Evolutionary conservation across 2,888 invertebrate species (phyloP), one percentile per base, ranked within the genome.

Genomic region (Agrotis segetum): DNA sequence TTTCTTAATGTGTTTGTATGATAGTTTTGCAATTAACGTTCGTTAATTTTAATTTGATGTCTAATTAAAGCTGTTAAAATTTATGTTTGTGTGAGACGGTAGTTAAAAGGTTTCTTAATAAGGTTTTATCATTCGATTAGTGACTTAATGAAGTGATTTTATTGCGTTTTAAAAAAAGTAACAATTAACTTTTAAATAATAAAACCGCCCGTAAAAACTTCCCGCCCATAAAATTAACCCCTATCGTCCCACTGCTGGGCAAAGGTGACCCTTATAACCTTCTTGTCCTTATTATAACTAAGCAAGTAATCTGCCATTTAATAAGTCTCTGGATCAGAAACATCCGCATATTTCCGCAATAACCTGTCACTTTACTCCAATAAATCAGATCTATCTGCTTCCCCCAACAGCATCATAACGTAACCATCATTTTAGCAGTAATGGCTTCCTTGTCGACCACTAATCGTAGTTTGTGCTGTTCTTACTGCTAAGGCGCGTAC

Each of bases 391-490:
- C 50, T 59, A 14, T 69, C 49, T 71, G 50, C 62, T 66, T 71
- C 71, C 64, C 50, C 47, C 50, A 17, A 40, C 52, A 52, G 34
- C 62, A 66, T 61, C 44, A 72, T 55, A 77, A 81, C 68, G 68
- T 65, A 81, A 81, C 81, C 49, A 77, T 65, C 44, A 69, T 65
- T 61, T 50, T 50, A 65, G 16, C 46, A n/a, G 46, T 77, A 79
- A 79, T 81, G 49, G 40, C 58, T 79, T 79, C 79, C 82, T 79
- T 62, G 50, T 59, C 68, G 77, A 59, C 65, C 79, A 65, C 72
- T 79, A 77, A 79, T 77, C 56, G 77, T 58, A 14, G 80, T 52
- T 49, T 17, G 70, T 55, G 19, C 76, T 59, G 59, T 60, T 68
- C 58, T 14, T 47, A 56, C 29, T 50, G 24, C 4, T 74, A 64